Evolutionary conservation across 1,140 invertebrate species (phyloP), one percentile per base, ranked within the genome.

Genomic region (Danaus melanippus): DNA sequence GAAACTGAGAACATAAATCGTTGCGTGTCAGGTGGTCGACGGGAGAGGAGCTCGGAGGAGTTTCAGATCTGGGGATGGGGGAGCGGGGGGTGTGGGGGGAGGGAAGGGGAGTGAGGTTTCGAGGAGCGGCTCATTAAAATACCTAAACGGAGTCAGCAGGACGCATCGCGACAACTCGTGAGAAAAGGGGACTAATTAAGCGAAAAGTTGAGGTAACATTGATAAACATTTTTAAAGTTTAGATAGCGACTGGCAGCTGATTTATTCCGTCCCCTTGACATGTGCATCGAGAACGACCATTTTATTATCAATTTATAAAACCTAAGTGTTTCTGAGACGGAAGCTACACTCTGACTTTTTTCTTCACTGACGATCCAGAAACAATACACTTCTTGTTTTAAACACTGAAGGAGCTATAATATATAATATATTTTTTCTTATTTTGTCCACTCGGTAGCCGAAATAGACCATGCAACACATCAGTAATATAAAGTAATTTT

Each of bases 201-300:
- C 50, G 57, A 64, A 64, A 61, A 61, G 55, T 50, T 51, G 58
- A 42, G 42, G 47, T 17, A 76, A 67, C 15, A 62, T 64, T 32
- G 21, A 32, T 32, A 32, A 32, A 32, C 21, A 32, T 32, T 32
- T 32, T 32, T 32, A 32, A 32, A 32, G 21, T 32, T 32, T 32
- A 32, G 21, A 56, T 56, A 46, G 55, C 74, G 86, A 72, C 62
- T 87, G 32, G 46, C 66, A 93, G 82, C 95, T 96, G 41, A 91
- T 91, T 66, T 92, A 90, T 63, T 90, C 91, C 66, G 90, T 10
- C 47, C 11, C 47, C n/a, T 39, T 48, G 46, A 15, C 21, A 6
- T 39, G 5, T 11, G 47, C 39, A 11, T 32, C 48, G 32, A n/a
- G 10, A 49, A 40, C 32, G 9, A 49, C 8, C 10, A n/a, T 40